phyloP scores from a whole-genome alignment of 2,888 invertebrate genomes.

The Antitype chi region DNA sequence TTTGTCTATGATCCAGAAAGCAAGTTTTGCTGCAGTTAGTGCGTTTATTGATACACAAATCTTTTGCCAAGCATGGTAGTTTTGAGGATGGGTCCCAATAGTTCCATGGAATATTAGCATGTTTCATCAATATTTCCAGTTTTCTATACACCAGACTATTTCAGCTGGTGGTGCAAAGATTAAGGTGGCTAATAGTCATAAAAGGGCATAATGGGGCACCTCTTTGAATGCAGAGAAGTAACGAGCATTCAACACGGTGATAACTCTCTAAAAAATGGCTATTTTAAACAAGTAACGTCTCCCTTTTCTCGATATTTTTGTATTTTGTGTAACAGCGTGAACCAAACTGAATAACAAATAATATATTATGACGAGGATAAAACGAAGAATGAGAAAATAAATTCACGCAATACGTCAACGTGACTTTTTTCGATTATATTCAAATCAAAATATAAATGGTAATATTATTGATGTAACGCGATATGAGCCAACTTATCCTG shows the following conservation, averaged over 20 bases:
- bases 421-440: slow-evolving; percentile 53
- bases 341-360: slow-evolving; percentile 13
- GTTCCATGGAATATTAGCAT: background rate
- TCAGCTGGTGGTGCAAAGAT: background rate
- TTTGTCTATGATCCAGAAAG: too few species aligned
- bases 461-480: slow-evolving; percentile 49
- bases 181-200: background rate
- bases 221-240: background rate
- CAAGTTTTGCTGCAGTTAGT: too few species aligned
- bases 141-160: background rate
- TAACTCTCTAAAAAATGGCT: background rate
- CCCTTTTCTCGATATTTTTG: background rate
- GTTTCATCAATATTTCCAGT: too few species aligned
- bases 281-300: too few species aligned
- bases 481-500: slow-evolving; percentile 47
- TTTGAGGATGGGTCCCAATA: background rate
- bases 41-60: background rate
- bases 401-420: slow-evolving; percentile 37
- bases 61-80: background rate
- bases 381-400: slow-evolving; percentile 28
- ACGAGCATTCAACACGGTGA: background rate
- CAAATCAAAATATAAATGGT: slow-evolving; percentile 56
- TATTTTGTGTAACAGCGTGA: background rate
- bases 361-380: background rate
- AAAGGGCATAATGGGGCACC: background rate